A percentile compares a stretch with the other conserved stretches of the same genome.
Conservation (phyloP, 2,888 invertebrate species). For the Agrilus biguttatus region DNA sequence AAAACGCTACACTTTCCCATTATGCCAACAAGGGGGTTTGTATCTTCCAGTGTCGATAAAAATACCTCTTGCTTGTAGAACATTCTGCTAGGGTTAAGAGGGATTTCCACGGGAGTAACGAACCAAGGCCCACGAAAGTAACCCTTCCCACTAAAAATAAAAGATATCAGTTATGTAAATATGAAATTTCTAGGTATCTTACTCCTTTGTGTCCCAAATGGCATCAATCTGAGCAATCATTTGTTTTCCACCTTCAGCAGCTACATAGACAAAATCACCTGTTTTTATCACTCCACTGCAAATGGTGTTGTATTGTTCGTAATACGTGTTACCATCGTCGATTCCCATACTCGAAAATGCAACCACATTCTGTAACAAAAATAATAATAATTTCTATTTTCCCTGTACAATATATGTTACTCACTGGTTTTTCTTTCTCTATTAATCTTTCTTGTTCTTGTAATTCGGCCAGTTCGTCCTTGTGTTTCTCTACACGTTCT, state of each 20-base stretch:
- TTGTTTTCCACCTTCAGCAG: slow-evolving; percentile 79
- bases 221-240: slow-evolving; percentile 86
- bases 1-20: slow-evolving; percentile 85
- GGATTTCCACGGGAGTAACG: slow-evolving; percentile 75
- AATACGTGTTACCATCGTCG: slow-evolving; percentile 71
- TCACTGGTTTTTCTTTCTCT: slow-evolving; percentile 75
- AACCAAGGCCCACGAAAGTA: slow-evolving; percentile 93
- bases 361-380: slow-evolving; percentile 55
- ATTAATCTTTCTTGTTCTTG: slow-evolving; percentile 69
- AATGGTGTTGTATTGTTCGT: slow-evolving; percentile 82
- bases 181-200: slow-evolving; percentile 26
- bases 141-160: slow-evolving; percentile 55
- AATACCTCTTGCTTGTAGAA: slow-evolving; percentile 93
- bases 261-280: slow-evolving; percentile 92
- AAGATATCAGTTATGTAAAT: slow-evolving; percentile 1
- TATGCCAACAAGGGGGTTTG: slow-evolving; percentile 79
- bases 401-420: slow-evolving; percentile 15
- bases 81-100: slow-evolving; percentile 59
- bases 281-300: slow-evolving; percentile 72
- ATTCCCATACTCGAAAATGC: slow-evolving; percentile 49
- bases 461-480: slow-evolving; percentile 73
- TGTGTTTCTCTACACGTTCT: slow-evolving; percentile 78
- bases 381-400: background rate
- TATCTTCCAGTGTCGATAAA: slow-evolving; percentile 80
- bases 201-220: slow-evolving; percentile 88